phyloP scores from a whole-genome alignment of 2,113 vertebrate genomes.

The Pygoscelis adeliae region DNA sequence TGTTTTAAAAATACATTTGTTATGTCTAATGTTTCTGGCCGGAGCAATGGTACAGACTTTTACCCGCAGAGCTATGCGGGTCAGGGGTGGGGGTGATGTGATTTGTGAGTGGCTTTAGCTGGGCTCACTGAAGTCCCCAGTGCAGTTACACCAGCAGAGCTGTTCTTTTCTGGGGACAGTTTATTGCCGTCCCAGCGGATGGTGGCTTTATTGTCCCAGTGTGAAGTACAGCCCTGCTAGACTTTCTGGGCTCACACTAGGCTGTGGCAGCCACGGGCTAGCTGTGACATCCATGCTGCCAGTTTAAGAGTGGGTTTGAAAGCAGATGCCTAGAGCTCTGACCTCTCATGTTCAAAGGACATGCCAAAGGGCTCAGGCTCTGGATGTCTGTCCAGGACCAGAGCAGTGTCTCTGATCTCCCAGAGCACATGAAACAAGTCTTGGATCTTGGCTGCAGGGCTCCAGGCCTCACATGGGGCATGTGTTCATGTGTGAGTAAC shows the following conservation, averaged over 20 bases:
- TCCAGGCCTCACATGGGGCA: background rate
- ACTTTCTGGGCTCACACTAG: background rate
- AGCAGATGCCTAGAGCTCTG: background rate
- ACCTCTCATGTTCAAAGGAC: background rate
- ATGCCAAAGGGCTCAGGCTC: background rate
- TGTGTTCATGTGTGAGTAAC: rapidly evolving
- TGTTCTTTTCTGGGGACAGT: background rate
- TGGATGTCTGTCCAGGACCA: background rate
- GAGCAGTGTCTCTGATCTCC: background rate
- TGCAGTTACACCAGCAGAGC: background rate
- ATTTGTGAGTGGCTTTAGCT: background rate
- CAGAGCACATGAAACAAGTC: background rate
- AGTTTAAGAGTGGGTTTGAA: background rate
- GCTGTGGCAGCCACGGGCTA: background rate
- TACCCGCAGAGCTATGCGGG: background rate
- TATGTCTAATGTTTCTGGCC: constrained; percentile 48
- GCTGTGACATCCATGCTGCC: background rate
- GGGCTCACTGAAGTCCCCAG: background rate
- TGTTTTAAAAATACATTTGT: constrained; percentile 60
- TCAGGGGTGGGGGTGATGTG: constrained; percentile 24
- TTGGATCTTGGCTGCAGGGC: background rate
- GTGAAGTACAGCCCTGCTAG: background rate
- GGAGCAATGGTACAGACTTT: background rate
- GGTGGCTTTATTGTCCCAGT: background rate
- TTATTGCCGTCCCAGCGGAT: background rate